Percentiles rank a stretch among this genome's conserved stretches.
phyloP scores from a whole-genome alignment of 2,888 invertebrate genomes.

The Andricus quercusramuli region DNA sequence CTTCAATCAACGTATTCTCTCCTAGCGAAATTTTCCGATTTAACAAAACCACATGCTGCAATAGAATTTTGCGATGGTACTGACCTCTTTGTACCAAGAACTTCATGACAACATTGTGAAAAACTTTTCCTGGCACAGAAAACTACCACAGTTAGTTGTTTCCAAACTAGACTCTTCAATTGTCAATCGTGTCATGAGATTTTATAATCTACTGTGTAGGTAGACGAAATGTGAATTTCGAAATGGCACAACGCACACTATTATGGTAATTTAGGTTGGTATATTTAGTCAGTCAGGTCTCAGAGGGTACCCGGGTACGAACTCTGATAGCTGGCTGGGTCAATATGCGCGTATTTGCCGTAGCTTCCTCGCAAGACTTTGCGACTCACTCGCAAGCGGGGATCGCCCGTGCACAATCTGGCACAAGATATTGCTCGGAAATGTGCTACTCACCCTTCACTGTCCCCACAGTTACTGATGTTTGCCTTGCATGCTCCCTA shows the following conservation, averaged over 20 bases:
- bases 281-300: constrained; percentile 74
- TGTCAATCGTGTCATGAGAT: neutral
- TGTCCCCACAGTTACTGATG: constrained; percentile 62
- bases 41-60: constrained; percentile 24
- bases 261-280: constrained; percentile 73
- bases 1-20: neutral
- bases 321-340: constrained; percentile 71
- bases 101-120: neutral
- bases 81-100: constrained; percentile 2
- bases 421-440: constrained; percentile 69
- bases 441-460: constrained; percentile 63
- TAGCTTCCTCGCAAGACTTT: constrained; percentile 61
- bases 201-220: neutral
- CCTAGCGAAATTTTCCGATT: neutral
- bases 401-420: constrained; percentile 64
- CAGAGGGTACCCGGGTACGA: constrained; percentile 61
- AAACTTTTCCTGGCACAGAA: neutral
- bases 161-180: too few species aligned
- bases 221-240: neutral
- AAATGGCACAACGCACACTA: constrained; percentile 49
- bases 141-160: too few species aligned
- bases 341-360: constrained; percentile 71
- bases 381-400: constrained; percentile 58
- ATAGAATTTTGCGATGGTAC: constrained; percentile 29
- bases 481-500: constrained; percentile 62